Evolutionary conservation across 2,888 invertebrate species (phyloP).

Genomic region (Hydriomena furcata): DNA sequence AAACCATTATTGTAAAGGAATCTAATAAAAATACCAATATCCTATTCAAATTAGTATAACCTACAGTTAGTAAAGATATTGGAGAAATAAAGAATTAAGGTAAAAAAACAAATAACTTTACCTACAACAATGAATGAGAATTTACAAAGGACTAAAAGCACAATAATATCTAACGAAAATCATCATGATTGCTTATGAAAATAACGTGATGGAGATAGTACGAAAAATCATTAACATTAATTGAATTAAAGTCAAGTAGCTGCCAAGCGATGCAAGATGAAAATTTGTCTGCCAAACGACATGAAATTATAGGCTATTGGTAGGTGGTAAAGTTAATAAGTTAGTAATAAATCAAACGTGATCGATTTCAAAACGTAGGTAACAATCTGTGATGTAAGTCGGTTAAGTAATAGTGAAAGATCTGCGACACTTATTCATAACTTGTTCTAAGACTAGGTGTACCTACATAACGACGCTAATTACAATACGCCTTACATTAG

Average conservation of each 20-base stretch:
- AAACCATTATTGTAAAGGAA: no score
- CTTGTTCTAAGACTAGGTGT: constrained; percentile 17
- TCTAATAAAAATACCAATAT: no score
- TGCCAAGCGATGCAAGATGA: background rate
- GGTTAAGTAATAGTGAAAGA: constrained; percentile 29
- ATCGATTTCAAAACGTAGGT: constrained; percentile 18
- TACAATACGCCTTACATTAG: constrained; percentile 8
- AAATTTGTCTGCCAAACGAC: no score
- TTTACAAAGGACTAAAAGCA: background rate
- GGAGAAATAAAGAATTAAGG: background rate
- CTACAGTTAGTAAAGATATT: no score
- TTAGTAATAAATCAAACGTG: constrained; percentile 27
- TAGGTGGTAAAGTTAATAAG: background rate
- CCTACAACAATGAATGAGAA: background rate
- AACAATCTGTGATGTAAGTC: constrained; percentile 32
- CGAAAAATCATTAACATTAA: background rate
- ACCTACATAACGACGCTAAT: constrained; percentile 2
- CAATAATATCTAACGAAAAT: background rate
- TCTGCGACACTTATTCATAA: constrained; percentile 21
- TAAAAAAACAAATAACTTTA: no score
- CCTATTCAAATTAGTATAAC: no score
- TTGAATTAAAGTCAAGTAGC: background rate
- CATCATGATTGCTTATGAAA: no score
- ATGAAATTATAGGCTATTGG: no score
- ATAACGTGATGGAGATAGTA: no score